Percentiles rank a stretch among this genome's conserved stretches.
Evolutionary conservation across 1,140 invertebrate genomes (phyloP).

Genomic region (Lucilia sericata): DNA sequence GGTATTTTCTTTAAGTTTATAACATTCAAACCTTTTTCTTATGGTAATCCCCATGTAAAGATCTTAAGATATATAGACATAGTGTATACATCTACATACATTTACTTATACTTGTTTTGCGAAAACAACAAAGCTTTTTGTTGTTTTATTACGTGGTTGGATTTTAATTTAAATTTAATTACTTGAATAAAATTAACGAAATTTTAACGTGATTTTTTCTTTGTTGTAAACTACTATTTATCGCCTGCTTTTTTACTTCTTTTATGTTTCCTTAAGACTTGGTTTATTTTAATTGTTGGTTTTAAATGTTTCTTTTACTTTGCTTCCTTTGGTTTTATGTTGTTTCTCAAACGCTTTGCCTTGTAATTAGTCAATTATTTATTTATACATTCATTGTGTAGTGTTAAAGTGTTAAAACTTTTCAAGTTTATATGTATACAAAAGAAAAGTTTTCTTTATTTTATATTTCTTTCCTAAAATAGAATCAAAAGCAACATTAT

Average conservation of each 20-base stretch:
- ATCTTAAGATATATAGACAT: not conserved
- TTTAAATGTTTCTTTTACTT: not conserved
- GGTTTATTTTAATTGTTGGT: not conserved
- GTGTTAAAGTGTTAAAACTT: slow-evolving; percentile 10
- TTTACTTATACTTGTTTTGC: too few relatives aligned
- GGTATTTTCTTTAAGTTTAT: not conserved
- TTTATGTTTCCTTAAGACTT: not conserved
- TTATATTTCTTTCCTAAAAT: too few relatives aligned
- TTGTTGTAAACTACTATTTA: not conserved
- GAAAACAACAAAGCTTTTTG: not conserved
- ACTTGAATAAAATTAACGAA: not conserved
- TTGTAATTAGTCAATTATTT: slow-evolving; percentile 10
- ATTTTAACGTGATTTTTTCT: not conserved
- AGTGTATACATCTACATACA: too few relatives aligned
- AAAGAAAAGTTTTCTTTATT: not conserved
- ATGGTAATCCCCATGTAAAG: not conserved
- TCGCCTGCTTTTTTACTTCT: not conserved
- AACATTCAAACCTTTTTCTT: not conserved
- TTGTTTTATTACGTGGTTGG: not conserved
- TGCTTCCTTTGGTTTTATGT: too few relatives aligned
- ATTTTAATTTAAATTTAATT: not conserved
- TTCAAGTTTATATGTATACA: not conserved
- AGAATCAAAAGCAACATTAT: too few relatives aligned
- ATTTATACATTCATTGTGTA: not conserved
- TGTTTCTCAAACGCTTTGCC: not conserved